These are phyloP conservation scores for Prionailurus viverrinus DNA, from an alignment of 2,113 vertebrate species.

Conservation along the genomic window DNA sequence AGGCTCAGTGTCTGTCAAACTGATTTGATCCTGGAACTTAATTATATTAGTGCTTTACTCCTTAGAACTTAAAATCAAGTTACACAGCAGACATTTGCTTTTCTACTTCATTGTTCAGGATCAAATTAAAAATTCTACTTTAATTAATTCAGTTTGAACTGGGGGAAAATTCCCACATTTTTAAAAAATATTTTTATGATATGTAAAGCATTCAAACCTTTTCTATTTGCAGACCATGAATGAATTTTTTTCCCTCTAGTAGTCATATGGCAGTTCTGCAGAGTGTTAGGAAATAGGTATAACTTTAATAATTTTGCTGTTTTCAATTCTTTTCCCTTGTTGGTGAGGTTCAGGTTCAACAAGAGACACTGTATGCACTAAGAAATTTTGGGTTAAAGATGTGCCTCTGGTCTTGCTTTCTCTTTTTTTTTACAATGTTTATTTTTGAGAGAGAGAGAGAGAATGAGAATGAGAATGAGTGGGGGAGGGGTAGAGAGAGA, in stretches of 20 bases:
- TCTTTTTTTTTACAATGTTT: too few species aligned
- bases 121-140: conserved; percentile 3
- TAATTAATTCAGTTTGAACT: conserved; percentile 37
- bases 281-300: background rate
- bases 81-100: background rate
- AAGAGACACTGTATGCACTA: background rate
- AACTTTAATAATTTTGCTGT: conserved; percentile 14
- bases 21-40: background rate
- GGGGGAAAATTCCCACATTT: background rate
- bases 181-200: background rate
- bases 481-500: too few species aligned
- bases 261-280: background rate
- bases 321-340: conserved; percentile 17
- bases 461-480: too few species aligned
- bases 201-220: background rate
- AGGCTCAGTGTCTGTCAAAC: background rate
- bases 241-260: background rate
- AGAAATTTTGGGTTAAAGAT: background rate
- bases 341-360: conserved; percentile 32
- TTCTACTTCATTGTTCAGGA: background rate
- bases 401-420: background rate
- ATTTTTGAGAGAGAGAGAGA: too few species aligned
- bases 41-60: background rate
- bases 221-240: background rate
- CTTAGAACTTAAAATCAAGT: conserved; percentile 38